Base-by-base conservation (phyloP, 2,113 vertebrate species). In the Chaenocephalus aceratus region DNA sequence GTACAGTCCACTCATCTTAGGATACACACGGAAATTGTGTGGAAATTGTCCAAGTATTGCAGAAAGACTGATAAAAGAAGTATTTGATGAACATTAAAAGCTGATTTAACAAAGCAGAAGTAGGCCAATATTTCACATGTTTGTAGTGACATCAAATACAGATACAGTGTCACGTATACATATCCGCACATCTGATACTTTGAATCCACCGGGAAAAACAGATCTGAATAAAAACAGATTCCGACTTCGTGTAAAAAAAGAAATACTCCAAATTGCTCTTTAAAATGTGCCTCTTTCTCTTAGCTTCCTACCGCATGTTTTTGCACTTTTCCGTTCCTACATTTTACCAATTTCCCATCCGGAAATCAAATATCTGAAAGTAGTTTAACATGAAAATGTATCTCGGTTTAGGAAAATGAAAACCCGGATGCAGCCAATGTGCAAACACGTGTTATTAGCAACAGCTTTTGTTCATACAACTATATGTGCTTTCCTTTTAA, bases 81-180 rank as follows among this genome's bases (percentile, higher is more conserved):
- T 0, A 10, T 44, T 64, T 72, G 13, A 10, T 57, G 9, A 36
- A 62, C 46, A 21, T 36, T 23, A 26, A 49, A 60, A 58, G 63
- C 12, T 1, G 10, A 23, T n/a, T 21, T 12, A 76, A 26, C 9
- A 30, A 45, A 51, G 1, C 44, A 61, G 71, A 79, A 75, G 46
- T 57, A 11, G 59, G 66, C 12, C 53, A 64, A 46, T 30, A 30
- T 41, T 15, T 53, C 66, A 45, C 68, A 68, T 68, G 67, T 71
- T 52, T 58, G 15, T 49, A 2, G 8, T 7, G 65, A 63, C 57
- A 61, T 10, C 48, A 7, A 5, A 3, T 13, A 56, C 23, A 23
- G 14, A 63, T 72, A 62, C 5, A 82, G 71, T 49, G 30, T 16
- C 6, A 44, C 11, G 23, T 21, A 3, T 51, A 16, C 21, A 10